phyloP scores from a whole-genome alignment of 2,888 invertebrate genomes.

The Agrochola lychnidis region DNA sequence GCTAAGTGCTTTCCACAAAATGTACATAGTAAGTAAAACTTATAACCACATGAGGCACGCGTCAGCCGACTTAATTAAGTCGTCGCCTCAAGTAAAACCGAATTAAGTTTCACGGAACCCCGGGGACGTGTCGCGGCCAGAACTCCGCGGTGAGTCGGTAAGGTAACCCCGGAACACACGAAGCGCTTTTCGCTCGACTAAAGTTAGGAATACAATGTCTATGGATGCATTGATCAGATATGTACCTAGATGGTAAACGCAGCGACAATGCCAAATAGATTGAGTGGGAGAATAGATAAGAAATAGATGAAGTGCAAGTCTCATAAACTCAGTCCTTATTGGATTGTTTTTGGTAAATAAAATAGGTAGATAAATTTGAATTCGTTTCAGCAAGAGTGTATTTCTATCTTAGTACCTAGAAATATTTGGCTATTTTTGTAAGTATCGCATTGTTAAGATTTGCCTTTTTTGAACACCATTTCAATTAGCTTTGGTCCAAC shows the following conservation, averaged over 20 bases:
- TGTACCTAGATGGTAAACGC: neutral
- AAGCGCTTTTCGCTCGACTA: constrained; percentile 13
- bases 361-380: neutral
- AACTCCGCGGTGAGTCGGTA: constrained; percentile 46
- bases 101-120: constrained; percentile 80
- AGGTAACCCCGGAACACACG: constrained; percentile 52
- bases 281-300: no score
- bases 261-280: neutral
- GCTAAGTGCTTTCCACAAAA: constrained; percentile 31
- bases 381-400: neutral
- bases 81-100: constrained; percentile 79
- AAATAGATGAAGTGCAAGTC: neutral
- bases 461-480: neutral
- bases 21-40: constrained; percentile 48
- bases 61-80: constrained; percentile 80
- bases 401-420: neutral
- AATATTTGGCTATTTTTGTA: neutral
- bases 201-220: constrained; percentile 10
- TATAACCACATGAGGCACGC: constrained; percentile 53
- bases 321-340: neutral
- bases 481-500: neutral
- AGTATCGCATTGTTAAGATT: neutral
- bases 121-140: constrained; percentile 69
- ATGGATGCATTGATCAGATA: neutral
- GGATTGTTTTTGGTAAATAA: neutral